Percentiles rank a stretch among this genome's conserved stretches.
phyloP scores from a whole-genome alignment of 1,140 invertebrate genomes.

The Homalodisca vitripennis region DNA sequence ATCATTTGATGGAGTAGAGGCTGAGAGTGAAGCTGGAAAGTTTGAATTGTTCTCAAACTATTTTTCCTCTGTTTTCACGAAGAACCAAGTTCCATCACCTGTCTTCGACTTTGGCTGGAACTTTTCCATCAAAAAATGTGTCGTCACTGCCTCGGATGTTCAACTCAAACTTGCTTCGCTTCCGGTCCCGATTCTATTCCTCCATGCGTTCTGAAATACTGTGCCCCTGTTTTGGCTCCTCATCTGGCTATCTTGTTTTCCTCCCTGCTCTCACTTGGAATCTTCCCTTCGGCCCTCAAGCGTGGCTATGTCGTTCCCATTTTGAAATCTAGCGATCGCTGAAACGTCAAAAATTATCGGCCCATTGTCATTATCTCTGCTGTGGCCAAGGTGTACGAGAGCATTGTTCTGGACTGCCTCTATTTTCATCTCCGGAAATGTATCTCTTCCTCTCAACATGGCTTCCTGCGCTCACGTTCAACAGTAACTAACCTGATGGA shows the following conservation, averaged over 20 bases:
- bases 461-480: too few species aligned
- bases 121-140: neutral
- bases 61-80: neutral
- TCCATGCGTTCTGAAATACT: neutral
- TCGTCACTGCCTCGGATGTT: neutral
- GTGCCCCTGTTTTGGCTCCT: neutral
- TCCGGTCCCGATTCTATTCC: neutral
- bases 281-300: conserved; percentile 2
- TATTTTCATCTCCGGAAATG: too few species aligned
- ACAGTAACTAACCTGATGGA: too few species aligned
- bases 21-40: neutral
- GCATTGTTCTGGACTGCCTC: too few species aligned
- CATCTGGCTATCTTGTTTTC: conserved; percentile 3
- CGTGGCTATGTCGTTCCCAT: conserved; percentile 14
- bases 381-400: too few species aligned
- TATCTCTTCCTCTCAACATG: too few species aligned
- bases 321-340: conserved; percentile 3
- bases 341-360: neutral
- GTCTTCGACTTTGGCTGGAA: neutral
- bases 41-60: neutral
- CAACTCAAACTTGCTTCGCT: neutral
- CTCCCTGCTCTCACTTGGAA: neutral
- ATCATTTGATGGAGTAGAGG: neutral
- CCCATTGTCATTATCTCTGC: neutral
- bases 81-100: neutral